Base-by-base conservation (phyloP, 2,888 invertebrate species). In the Rotaria magnacalcarata region DNA sequence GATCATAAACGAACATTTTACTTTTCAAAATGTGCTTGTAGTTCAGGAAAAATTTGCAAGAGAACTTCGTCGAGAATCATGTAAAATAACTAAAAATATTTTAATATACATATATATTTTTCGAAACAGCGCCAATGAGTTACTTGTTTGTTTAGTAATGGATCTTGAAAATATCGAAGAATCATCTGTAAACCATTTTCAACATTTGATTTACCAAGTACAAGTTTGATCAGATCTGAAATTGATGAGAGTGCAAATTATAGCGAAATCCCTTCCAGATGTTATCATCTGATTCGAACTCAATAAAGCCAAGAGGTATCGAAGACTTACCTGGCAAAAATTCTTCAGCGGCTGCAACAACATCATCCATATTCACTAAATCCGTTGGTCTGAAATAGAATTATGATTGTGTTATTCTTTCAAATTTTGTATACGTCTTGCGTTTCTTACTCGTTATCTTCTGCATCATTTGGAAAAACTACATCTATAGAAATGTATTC, bases 351-450 rank as follows among this genome's bases (percentile, higher is more conserved):
- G 47, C 80, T 80, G 80, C 80, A 4, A 80, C 80, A 47, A 80
- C 80, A 47, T 80, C 80, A 80, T 80, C 80, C 24, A 80, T 47
- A 80, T 80, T n/a, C 3, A 43, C 47, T 24, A 47, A n/a, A 47
- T 80, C 80, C n/a, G 47, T 80, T n/a, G 80, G 80, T n/a, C 80
- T 80, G n/a, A 80, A 80, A 80, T n/a, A 80, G 4, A 80, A 41
- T 43, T 8, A 80, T 41, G 47, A 47, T 19, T 2, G 16, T 47
- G 11, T n/a, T 8, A 8, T n/a, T 47, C 5, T 41, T 47, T n/a
- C 47, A 47, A 80, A 47, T 34, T 34, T 34, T 34, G 2, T 14
- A 16, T 34, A 21, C 3, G 3, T 80, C 11, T 80, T 16, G 1
- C 6, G 3, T 47, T 47, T 80, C n/a, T 47, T 80, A 47, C 80